Evolutionary conservation across 2,888 invertebrate genomes (phyloP).

Genomic region (Melanostoma mellinum): DNA sequence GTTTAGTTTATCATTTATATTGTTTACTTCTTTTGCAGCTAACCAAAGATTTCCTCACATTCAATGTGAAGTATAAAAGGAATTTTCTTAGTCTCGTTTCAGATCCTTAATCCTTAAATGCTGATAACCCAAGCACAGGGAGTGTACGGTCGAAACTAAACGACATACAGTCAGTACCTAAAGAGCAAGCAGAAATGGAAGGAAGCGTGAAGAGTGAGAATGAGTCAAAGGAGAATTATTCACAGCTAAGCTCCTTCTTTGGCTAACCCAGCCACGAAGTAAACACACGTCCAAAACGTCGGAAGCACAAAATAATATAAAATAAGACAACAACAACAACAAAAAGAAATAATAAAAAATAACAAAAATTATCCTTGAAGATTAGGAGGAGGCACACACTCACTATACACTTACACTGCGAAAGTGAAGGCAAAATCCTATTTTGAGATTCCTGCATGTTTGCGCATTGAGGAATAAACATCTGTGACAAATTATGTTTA

Average conservation of each 20-base stretch:
- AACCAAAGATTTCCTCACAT: conserved; percentile 52
- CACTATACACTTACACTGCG: not conserved
- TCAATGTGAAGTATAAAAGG: conserved; percentile 7
- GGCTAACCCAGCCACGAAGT: conserved; percentile 36
- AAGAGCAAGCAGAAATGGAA: not conserved
- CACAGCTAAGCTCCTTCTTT: conserved; percentile 47
- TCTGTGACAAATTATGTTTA: conserved; percentile 73
- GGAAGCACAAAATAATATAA: conserved; percentile 35
- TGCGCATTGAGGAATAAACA: conserved; percentile 72
- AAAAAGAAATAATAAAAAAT: conserved; percentile 20
- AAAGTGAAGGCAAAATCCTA: conserved; percentile 30
- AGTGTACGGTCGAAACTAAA: too few species aligned
- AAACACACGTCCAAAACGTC: conserved; percentile 63
- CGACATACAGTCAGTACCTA: too few species aligned
- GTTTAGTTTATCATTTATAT: conserved; percentile 53
- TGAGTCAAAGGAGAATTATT: conserved; percentile 56
- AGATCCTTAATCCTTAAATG: conserved; percentile 56
- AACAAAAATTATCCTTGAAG: conserved; percentile 55
- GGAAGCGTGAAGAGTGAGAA: conserved; percentile 8
- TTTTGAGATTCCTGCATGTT: conserved; percentile 67
- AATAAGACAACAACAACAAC: conserved; percentile 18
- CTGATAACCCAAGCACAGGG: conserved; percentile 51
- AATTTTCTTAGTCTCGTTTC: conserved; percentile 42
- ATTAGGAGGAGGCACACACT: conserved; percentile 33
- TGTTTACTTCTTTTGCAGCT: conserved; percentile 63